Percentiles rank a stretch among this genome's conserved stretches.
phyloP scores from a whole-genome alignment of 2,797 vertebrate species.

The Allobates femoralis region DNA sequence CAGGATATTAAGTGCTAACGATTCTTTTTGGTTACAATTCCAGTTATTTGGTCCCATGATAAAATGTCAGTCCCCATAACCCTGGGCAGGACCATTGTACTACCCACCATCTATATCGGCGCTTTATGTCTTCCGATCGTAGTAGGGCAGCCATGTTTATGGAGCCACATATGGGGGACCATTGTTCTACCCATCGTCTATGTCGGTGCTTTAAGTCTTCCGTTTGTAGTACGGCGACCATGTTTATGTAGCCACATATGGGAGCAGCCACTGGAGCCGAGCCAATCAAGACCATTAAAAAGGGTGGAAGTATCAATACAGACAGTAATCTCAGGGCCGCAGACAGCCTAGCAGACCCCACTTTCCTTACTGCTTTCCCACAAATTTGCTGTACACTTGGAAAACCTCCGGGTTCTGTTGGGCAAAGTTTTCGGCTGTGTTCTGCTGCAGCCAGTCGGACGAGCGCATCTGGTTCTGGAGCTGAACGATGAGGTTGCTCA shows the following conservation, averaged over 20 bases:
- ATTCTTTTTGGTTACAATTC: constrained; percentile 12
- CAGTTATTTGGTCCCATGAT: constrained; percentile 4
- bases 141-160: not conserved
- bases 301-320: not conserved
- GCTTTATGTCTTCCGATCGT: not conserved
- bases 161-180: not conserved
- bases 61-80: not conserved
- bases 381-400: constrained; percentile 53
- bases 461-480: constrained; percentile 86
- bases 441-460: constrained; percentile 86
- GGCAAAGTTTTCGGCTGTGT: constrained; percentile 77
- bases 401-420: constrained; percentile 79
- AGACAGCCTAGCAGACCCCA: not conserved
- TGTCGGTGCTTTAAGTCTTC: too few species aligned
- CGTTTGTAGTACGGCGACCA: too few species aligned
- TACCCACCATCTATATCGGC: not conserved
- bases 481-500: constrained; percentile 84
- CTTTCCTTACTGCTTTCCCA: constrained; percentile 36
- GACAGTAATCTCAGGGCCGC: not conserved
- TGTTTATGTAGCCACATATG: not conserved
- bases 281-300: not conserved
- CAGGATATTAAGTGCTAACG: not conserved
- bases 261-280: not conserved
- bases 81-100: not conserved
- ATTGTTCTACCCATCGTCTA: too few species aligned